Conservation (phyloP, 2,888 invertebrate species). For the Cephalotes varians region DNA sequence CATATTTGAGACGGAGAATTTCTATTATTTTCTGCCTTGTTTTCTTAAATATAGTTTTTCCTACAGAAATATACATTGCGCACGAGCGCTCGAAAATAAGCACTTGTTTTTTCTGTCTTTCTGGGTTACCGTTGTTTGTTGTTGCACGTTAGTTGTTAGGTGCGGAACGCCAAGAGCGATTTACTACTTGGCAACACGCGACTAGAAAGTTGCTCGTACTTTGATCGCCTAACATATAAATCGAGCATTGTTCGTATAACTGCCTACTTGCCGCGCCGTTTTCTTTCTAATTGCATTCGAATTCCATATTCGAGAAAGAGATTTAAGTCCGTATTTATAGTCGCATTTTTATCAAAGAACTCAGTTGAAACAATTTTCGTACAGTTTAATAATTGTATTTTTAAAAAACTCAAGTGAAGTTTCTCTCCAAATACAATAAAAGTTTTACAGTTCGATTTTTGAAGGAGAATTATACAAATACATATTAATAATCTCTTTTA, state of each 20-base stretch:
- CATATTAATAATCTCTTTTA: not conserved
- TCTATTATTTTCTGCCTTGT: conserved; percentile 1
- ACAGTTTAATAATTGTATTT: not conserved
- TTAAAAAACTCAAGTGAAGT: not conserved
- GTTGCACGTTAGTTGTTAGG: conserved; percentile 49
- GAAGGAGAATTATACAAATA: not conserved
- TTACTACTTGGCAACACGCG: conserved; percentile 60
- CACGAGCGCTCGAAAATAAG: conserved; percentile 33
- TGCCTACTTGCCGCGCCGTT: conserved; percentile 6
- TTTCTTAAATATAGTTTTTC: conserved; percentile 13
- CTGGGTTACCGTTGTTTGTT: conserved; percentile 61
- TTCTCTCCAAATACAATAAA: not conserved
- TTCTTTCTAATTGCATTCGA: conserved; percentile 45
- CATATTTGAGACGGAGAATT: conserved; percentile 3
- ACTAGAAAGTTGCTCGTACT: conserved; percentile 64
- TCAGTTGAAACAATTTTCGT: not conserved
- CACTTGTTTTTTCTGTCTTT: conserved; percentile 49
- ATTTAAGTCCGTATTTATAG: not conserved
- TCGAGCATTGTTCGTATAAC: conserved; percentile 64
- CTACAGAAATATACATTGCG: not conserved
- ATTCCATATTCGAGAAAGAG: conserved; percentile 27
- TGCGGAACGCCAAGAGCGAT: conserved; percentile 52
- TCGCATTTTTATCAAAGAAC: not conserved
- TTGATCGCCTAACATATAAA: conserved; percentile 62
- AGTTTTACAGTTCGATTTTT: not conserved